Conservation (phyloP, 2,797 vertebrate species). For the Myripristis murdjan region DNA sequence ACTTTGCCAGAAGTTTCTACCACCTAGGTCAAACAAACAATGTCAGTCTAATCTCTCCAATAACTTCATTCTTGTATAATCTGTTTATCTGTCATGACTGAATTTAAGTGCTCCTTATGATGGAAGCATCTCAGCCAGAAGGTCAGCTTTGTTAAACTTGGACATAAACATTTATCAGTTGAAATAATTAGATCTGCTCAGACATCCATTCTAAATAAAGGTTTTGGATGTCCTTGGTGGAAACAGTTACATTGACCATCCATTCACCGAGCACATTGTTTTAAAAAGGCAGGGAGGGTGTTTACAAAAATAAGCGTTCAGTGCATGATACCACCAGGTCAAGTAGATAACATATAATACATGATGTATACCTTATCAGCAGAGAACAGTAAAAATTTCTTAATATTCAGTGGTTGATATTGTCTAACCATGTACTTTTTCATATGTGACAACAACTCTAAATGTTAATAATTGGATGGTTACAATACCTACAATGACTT, state of each 20-base stretch:
- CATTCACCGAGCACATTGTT: background rate
- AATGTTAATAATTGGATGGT: background rate
- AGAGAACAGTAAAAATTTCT: background rate
- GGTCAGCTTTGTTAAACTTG: slow-evolving; percentile 5
- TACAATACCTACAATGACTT: background rate
- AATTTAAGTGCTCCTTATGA: background rate
- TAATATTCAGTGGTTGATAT: background rate
- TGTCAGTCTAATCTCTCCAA: background rate
- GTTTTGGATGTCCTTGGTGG: too few species aligned
- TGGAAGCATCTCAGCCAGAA: background rate
- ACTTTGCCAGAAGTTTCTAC: slow-evolving; percentile 19
- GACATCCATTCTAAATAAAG: background rate
- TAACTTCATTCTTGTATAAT: background rate
- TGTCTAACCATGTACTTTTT: background rate
- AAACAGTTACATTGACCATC: background rate
- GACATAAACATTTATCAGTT: slow-evolving; percentile 2
- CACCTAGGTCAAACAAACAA: slow-evolving; percentile 2
- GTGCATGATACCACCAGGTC: background rate
- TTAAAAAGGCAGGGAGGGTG: background rate
- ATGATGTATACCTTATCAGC: background rate
- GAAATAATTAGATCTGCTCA: background rate
- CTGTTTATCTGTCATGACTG: background rate
- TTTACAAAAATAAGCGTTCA: background rate
- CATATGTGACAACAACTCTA: background rate
- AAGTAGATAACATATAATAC: background rate